Percentiles rank a stretch among this genome's conserved stretches.
phyloP scores from a whole-genome alignment of 2,797 vertebrate genomes.

The Mus minutoides region DNA sequence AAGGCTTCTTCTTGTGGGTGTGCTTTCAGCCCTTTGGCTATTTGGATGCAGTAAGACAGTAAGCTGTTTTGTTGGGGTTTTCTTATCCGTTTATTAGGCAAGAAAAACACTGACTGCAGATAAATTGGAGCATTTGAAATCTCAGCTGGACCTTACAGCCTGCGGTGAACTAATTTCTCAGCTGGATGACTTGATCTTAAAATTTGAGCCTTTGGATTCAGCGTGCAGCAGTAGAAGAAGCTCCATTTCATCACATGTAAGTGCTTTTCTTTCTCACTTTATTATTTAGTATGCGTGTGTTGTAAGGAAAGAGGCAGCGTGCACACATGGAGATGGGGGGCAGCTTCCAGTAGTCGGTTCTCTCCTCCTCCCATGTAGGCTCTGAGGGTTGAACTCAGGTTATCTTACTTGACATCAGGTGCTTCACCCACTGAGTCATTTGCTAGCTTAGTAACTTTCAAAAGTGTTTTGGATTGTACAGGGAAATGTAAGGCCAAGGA shows the following conservation, averaged over 20 bases:
- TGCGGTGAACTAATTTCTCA: constrained; percentile 90
- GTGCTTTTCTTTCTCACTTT: constrained; percentile 71
- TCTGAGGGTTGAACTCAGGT: neutral
- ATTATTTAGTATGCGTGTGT: neutral
- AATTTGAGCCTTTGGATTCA: constrained; percentile 95
- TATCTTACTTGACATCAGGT: neutral
- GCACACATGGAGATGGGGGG: neutral
- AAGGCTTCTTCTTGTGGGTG: constrained; percentile 46
- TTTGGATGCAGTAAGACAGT: constrained; percentile 24
- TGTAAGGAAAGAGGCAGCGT: neutral
- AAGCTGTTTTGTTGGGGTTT: constrained; percentile 33
- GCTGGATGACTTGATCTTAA: constrained; percentile 93
- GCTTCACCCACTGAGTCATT: neutral
- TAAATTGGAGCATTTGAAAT: constrained; percentile 94
- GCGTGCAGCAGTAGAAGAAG: constrained; percentile 97
- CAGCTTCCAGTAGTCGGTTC: neutral
- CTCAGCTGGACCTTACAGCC: constrained; percentile 91
- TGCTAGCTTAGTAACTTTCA: neutral
- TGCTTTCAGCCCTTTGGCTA: constrained; percentile 16
- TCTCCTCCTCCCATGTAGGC: neutral
- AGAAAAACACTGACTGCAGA: constrained; percentile 95
- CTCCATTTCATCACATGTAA: constrained; percentile 97
- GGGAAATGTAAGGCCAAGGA: neutral
- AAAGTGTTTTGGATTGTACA: neutral
- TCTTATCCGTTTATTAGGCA: constrained; percentile 87